Conservation (phyloP, 2,888 invertebrate species). For the Pachydiplax longipennis region DNA sequence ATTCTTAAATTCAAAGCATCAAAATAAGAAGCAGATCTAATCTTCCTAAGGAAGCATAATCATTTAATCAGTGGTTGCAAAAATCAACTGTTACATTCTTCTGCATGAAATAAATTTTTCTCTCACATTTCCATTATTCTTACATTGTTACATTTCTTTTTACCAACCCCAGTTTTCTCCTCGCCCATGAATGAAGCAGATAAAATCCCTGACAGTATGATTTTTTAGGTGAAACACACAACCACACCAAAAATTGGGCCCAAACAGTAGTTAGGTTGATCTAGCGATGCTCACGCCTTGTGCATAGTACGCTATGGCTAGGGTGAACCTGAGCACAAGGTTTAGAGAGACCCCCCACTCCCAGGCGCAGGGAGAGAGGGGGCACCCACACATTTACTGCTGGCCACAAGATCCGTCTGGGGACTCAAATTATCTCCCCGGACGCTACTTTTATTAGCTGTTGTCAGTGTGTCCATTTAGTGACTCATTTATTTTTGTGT, state of each 20-base stretch:
- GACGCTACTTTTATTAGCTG: constrained; percentile 25
- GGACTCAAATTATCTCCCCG: not conserved
- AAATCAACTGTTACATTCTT: too few relatives aligned
- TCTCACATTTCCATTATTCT: too few relatives aligned
- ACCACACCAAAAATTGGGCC: constrained; percentile 40
- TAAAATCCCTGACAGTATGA: constrained; percentile 37
- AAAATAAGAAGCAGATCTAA: too few relatives aligned
- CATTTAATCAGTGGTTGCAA: not conserved
- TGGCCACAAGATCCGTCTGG: not conserved
- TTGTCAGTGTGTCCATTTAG: constrained; percentile 43
- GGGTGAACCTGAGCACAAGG: constrained; percentile 11
- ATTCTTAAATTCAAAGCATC: too few relatives aligned
- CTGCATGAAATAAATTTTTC: too few relatives aligned
- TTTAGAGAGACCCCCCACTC: not conserved
- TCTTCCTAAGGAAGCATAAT: too few relatives aligned
- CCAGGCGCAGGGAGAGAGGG: constrained; percentile 3
- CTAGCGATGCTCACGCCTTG: not conserved
- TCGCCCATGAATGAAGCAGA: constrained; percentile 41
- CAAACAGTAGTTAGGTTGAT: constrained; percentile 27
- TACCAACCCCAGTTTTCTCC: not conserved
- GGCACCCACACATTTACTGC: not conserved
- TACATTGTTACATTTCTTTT: not conserved
- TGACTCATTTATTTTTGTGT: constrained; percentile 41
- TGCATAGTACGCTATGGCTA: constrained; percentile 20
- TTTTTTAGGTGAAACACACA: constrained; percentile 34